A percentile compares a stretch with the other conserved stretches of the same genome.
Evolutionary conservation across 2,797 vertebrate species (phyloP).

Genomic region (Sebastes reedi): DNA sequence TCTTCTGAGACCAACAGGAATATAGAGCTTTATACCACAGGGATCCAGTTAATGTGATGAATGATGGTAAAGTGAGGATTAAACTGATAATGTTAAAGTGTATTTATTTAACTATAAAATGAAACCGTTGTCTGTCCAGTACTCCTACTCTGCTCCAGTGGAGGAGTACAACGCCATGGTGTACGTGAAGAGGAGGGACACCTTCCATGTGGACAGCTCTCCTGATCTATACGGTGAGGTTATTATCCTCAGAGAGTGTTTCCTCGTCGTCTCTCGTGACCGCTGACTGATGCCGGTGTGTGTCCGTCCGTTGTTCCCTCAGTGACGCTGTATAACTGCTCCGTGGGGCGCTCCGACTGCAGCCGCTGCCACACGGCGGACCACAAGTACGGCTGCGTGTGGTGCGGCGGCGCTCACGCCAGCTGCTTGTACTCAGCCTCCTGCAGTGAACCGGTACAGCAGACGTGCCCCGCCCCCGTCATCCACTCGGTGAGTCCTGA

Average conservation of each 20-base stretch:
- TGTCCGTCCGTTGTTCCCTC: not conserved
- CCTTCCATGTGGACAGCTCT: constrained; percentile 92
- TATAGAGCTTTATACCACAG: too few relatives aligned
- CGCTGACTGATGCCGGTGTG: not conserved
- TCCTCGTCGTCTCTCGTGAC: not conserved
- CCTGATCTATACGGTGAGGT: constrained; percentile 86
- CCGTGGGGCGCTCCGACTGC: constrained; percentile 92
- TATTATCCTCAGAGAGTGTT: not conserved
- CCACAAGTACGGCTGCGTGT: constrained; percentile 90
- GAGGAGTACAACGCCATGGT: constrained; percentile 90
- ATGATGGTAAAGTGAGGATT: not conserved
- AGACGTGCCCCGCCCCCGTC: constrained; percentile 91
- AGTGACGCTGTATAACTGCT: constrained; percentile 97
- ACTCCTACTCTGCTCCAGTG: constrained; percentile 85
- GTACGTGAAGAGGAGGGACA: constrained; percentile 89
- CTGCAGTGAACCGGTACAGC: constrained; percentile 84
- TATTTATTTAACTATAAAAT: not conserved
- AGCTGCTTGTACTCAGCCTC: constrained; percentile 88
- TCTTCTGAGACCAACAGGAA: too few relatives aligned
- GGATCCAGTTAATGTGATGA: not conserved
- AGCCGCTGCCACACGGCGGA: constrained; percentile 94
- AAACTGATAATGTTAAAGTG: not conserved
- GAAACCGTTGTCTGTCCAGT: constrained; percentile 76
- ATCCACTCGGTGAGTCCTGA: constrained; percentile 88
- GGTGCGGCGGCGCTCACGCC: constrained; percentile 87